These are phyloP conservation scores for Sycophila texana DNA, from an alignment of 2,888 invertebrate species.

Conservation along the genomic window DNA sequence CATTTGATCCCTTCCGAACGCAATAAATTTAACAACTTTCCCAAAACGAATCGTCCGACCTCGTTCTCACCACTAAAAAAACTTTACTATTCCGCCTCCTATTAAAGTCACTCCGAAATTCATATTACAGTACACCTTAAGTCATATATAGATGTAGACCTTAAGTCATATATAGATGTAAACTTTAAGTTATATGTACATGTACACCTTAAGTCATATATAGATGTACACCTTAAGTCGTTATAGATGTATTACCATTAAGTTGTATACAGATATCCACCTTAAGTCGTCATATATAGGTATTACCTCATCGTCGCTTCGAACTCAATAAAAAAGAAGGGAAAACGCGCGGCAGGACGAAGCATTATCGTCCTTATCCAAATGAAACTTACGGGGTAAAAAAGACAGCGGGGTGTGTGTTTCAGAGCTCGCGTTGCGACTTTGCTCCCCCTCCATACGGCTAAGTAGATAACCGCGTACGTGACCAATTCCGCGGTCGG, in stretches of 20 bases:
- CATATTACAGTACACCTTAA: too few relatives aligned
- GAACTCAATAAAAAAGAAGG: too few relatives aligned
- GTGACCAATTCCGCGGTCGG: constrained; percentile 62
- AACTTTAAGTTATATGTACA: too few relatives aligned
- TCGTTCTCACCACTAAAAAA: constrained; percentile 5
- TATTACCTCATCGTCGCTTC: not conserved
- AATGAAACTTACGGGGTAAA: constrained; percentile 1
- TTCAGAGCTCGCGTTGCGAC: constrained; percentile 24
- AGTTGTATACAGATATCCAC: too few relatives aligned
- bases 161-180: too few relatives aligned
- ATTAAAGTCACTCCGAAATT: not conserved
- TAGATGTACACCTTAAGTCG: too few relatives aligned
- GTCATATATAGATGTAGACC: too few relatives aligned
- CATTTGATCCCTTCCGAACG: constrained; percentile 17
- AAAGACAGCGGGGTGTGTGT: not conserved
- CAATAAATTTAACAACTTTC: constrained; percentile 25
- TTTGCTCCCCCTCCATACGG: constrained; percentile 22
- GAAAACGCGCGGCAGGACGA: not conserved
- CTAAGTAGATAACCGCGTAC: constrained; percentile 63
- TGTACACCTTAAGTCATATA: too few relatives aligned
- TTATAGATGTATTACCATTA: too few relatives aligned
- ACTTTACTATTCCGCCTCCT: not conserved
- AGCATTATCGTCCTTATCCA: not conserved
- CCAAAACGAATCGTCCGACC: not conserved
- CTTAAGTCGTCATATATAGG: too few relatives aligned